Evolutionary conservation across 2,888 invertebrate species (phyloP).

Genomic region (Orchesellides sinensis): DNA sequence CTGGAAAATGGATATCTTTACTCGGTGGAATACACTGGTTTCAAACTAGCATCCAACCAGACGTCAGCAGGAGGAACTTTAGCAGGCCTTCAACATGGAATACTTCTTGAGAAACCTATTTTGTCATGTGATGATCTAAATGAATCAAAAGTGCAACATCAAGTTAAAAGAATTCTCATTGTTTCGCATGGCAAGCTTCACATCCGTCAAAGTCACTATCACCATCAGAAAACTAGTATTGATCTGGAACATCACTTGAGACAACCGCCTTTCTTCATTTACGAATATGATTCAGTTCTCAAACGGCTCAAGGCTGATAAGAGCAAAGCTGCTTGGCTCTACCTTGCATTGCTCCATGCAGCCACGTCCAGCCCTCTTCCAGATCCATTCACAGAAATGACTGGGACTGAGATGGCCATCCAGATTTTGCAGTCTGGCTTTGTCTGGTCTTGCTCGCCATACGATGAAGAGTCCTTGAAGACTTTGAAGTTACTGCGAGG

Average conservation of each 20-base stretch:
- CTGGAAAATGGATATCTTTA: neutral
- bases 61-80: conserved; percentile 10
- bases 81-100: conserved; percentile 17
- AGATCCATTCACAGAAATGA: conserved; percentile 61
- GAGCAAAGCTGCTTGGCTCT: conserved; percentile 50
- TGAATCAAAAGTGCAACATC: neutral
- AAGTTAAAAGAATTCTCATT: conserved; percentile 13
- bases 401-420: conserved; percentile 52
- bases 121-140: neutral
- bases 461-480: conserved; percentile 28
- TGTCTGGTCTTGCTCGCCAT: conserved; percentile 56
- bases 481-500: neutral
- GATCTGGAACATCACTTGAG: neutral
- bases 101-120: conserved; percentile 5
- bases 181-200: conserved; percentile 39
- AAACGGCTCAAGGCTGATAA: conserved; percentile 27
- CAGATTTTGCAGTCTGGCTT: conserved; percentile 47
- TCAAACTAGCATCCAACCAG: conserved; percentile 20
- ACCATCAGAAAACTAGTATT: conserved; percentile 12
- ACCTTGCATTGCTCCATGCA: conserved; percentile 60
- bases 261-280: conserved; percentile 33
- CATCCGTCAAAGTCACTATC: neutral
- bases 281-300: conserved; percentile 29
- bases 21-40: conserved; percentile 26
- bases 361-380: conserved; percentile 46